Base-by-base conservation (phyloP, 2,113 vertebrate genomes). In the Lota lota region DNA sequence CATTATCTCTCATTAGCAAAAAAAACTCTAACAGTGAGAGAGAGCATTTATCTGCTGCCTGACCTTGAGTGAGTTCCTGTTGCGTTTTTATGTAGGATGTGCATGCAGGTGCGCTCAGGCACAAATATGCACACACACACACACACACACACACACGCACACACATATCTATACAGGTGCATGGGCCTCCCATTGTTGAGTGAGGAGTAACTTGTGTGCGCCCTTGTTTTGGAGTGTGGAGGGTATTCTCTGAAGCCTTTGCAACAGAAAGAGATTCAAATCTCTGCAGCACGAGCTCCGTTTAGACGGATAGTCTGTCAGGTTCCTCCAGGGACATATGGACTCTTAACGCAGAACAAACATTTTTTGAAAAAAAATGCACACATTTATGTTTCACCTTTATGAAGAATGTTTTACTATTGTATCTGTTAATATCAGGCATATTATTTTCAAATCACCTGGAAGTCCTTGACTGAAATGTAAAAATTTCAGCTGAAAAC, bases 1-100 rank as follows among this genome's bases (percentile, higher is more conserved):
- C 87, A 87, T 92, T 90, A 91, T 88, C 89, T 91, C 85, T 90
- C 88, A 91, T 90, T 91, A 89, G 88, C 75, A 83, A 82, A 82
- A 83, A 85, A 80, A 79, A 78, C 77, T 83, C 73, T 76, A 75
- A 82, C 83, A 66, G 73, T 77, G 77, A 88, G 62, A 61, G 79
- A 70, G 82, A 85, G 79, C 75, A 81, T 87, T 86, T 87, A 83
- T 87, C 83, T 87, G 85, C 76, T 76, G 61, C 78, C 83, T 86
- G 86, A 91, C 89, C 88, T 92, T 92, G 86, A 89, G 83, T 83
- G 86, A 82, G 76, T 86, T 88, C 76, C 83, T 72, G 71, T 82
- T 83, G 83, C 81, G 40, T 85, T 89, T 85, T 84, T 80, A 80
- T 74, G 64, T 79, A 59, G 70, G 63, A n/a, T 56, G 53, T 57